phyloP scores from a whole-genome alignment of 2,113 vertebrate species.

The Lota lota region DNA sequence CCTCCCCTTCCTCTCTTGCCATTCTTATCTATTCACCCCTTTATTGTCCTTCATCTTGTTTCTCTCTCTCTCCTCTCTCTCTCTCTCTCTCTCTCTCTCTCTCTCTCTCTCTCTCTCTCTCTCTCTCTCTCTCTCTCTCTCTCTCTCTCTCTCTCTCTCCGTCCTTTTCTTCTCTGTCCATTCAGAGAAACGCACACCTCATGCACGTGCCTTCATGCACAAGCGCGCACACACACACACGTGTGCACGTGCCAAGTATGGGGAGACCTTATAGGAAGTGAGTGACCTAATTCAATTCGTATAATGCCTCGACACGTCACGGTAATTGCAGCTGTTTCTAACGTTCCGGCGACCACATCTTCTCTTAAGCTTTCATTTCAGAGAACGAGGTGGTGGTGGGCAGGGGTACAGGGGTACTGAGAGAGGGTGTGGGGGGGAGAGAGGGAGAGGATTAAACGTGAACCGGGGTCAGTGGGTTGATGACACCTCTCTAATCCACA shows the following conservation, averaged over 20 bases:
- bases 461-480: not conserved
- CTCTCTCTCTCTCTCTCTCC: too few species aligned
- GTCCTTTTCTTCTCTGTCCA: too few species aligned
- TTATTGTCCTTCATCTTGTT: not conserved
- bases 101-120: not conserved
- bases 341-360: constrained; percentile 38
- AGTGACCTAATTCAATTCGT: constrained; percentile 49
- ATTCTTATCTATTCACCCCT: not conserved
- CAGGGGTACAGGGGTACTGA: constrained; percentile 3
- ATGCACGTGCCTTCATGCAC: too few species aligned
- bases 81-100: constrained; percentile 7
- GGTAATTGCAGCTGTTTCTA: constrained; percentile 57
- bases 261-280: constrained; percentile 35
- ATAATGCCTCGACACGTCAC: constrained; percentile 49
- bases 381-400: constrained; percentile 24
- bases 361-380: constrained; percentile 43
- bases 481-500: constrained; percentile 14
- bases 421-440: not conserved
- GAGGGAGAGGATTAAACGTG: not conserved
- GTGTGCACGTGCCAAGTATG: not conserved
- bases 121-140: not conserved
- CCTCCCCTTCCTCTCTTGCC: constrained; percentile 13
- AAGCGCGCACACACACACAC: too few species aligned
- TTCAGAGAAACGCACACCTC: too few species aligned
- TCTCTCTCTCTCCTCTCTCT: not conserved